phyloP scores from a whole-genome alignment of 2,888 invertebrate species.

The Dinocampus coccinellae region DNA sequence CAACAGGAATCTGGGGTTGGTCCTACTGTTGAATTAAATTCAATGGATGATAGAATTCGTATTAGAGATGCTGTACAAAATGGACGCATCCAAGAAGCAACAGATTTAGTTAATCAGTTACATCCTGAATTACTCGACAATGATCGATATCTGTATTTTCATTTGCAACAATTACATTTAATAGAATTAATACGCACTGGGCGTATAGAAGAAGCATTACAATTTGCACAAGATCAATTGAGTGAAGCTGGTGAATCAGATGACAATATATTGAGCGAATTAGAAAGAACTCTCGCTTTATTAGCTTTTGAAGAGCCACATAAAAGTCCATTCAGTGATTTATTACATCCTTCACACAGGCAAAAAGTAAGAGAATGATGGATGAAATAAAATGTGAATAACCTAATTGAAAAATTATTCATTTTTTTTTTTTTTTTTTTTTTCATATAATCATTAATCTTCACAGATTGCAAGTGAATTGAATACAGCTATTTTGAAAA shows the following conservation, averaged over 20 bases:
- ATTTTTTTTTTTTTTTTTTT: slow-evolving; percentile 16
- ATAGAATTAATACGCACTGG: slow-evolving; percentile 89
- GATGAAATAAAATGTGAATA: not conserved
- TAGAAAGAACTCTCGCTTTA: slow-evolving; percentile 94
- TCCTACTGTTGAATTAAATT: slow-evolving; percentile 83
- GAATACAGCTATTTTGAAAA: slow-evolving; percentile 96
- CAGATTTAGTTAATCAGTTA: slow-evolving; percentile 91
- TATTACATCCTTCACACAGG: slow-evolving; percentile 92
- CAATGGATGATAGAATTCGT: slow-evolving; percentile 90
- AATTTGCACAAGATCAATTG: slow-evolving; percentile 90
- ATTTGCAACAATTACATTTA: slow-evolving; percentile 91
- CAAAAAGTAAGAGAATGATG: slow-evolving; percentile 79
- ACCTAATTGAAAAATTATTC: slow-evolving; percentile 1
- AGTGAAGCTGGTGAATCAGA: slow-evolving; percentile 91
- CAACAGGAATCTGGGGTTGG: slow-evolving; percentile 92
- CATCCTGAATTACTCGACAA: slow-evolving; percentile 96
- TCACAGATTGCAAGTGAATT: slow-evolving; percentile 93
- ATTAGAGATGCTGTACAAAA: slow-evolving; percentile 95
- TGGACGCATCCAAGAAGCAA: slow-evolving; percentile 93
- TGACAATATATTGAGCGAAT: slow-evolving; percentile 77
- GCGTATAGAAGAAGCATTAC: slow-evolving; percentile 87
- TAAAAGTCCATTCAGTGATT: slow-evolving; percentile 93
- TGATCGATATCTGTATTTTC: slow-evolving; percentile 95
- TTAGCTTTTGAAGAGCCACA: slow-evolving; percentile 97
- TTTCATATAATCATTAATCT: slow-evolving; percentile 4